A percentile compares a stretch with the other conserved stretches of the same genome.
Conservation (phyloP, 2,888 invertebrate genomes). For the Masnerella sp. region DNA sequence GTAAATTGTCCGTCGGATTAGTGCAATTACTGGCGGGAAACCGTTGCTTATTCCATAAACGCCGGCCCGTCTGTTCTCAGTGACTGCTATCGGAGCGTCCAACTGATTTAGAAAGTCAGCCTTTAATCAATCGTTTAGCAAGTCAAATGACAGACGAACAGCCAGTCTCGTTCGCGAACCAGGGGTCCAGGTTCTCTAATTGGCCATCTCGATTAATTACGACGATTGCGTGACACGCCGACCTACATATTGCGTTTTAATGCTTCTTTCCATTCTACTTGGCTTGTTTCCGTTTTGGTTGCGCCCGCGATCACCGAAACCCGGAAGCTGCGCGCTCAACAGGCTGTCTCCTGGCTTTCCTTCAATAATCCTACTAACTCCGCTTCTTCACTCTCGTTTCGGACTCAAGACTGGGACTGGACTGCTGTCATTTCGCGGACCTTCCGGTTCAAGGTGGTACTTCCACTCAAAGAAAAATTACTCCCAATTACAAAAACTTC, state of each 20-base stretch:
- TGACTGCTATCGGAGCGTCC: too few species aligned
- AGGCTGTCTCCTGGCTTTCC: constrained; percentile 53
- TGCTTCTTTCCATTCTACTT: constrained; percentile 61
- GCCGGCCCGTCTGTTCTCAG: too few species aligned
- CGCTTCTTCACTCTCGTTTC: constrained; percentile 55
- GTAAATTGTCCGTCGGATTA: too few species aligned
- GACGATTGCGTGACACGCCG: constrained; percentile 67
- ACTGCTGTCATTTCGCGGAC: constrained; percentile 16
- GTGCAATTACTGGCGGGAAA: too few species aligned
- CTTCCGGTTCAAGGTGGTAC: background rate
- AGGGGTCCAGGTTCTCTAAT: constrained; percentile 19
- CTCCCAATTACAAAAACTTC: too few species aligned
- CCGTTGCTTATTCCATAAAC: too few species aligned
- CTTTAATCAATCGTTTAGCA: too few species aligned
- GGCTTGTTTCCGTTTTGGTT: constrained; percentile 51
- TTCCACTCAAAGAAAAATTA: too few species aligned
- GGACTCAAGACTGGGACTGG: constrained; percentile 47
- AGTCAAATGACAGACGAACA: background rate
- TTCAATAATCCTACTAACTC: constrained; percentile 45
- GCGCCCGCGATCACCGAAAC: constrained; percentile 24
- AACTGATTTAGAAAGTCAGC: too few species aligned
- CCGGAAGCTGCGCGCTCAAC: constrained; percentile 30
- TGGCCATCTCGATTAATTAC: constrained; percentile 29
- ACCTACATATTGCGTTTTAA: constrained; percentile 67
- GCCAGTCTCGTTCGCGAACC: background rate